A percentile compares a stretch with the other conserved stretches of the same genome.
Evolutionary conservation across 2,113 vertebrate genomes (phyloP).

Genomic region (Eulacestoma nigropectus): DNA sequence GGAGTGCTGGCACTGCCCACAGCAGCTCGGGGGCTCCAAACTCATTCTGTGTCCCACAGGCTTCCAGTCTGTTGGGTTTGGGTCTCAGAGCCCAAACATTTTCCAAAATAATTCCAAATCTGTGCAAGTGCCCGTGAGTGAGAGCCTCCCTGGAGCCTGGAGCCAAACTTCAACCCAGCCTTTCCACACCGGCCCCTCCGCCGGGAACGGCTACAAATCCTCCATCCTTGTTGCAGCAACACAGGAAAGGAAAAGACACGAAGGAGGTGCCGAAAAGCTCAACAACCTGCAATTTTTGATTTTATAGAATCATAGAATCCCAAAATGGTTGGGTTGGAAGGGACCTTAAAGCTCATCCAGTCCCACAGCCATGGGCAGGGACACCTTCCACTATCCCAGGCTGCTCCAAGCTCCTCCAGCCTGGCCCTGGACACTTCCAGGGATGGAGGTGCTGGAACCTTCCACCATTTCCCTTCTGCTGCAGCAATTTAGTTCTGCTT

Average conservation of each 20-base stretch:
- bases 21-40: rapidly evolving
- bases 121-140: background rate
- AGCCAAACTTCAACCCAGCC: rapidly evolving
- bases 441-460: background rate
- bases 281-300: background rate
- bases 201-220: background rate
- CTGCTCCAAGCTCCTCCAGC: background rate
- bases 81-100: background rate
- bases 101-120: background rate
- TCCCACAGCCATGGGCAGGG: background rate
- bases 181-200: background rate
- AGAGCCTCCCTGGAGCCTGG: background rate
- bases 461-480: background rate
- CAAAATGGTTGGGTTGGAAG: background rate
- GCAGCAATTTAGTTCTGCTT: background rate
- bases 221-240: background rate
- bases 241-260: rapidly evolving
- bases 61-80: background rate
- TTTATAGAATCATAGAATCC: rapidly evolving
- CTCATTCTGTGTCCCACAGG: rapidly evolving
- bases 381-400: background rate
- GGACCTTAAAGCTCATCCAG: background rate
- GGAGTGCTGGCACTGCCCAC: background rate
- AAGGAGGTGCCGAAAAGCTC: background rate
- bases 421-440: background rate